Evolutionary conservation across 1,140 invertebrate species (phyloP), one percentile per base, ranked within the genome.

Genomic region (Trigoniulus corallinus): DNA sequence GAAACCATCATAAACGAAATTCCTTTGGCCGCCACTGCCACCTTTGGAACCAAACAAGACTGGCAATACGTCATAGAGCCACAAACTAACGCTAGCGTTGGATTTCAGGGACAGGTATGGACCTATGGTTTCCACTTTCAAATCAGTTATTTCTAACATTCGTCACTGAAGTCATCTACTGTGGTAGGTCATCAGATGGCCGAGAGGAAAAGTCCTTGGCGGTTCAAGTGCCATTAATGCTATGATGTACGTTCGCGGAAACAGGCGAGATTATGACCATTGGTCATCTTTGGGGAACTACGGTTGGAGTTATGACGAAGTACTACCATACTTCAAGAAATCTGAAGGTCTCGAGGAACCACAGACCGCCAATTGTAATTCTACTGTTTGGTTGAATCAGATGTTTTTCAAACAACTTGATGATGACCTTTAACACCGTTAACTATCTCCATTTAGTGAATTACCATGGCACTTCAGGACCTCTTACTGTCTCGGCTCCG

Each of bases 211-310:
- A 53, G 60, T 60, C 10, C 48, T 71, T 49, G 76, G 75, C n/a
- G 93, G 93, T 13, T 85, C 85, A 25, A 91, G 86, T 43, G 88
- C 92, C 0, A 73, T 97, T 1, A 97, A 97, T 65, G 85, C 83
- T 0, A 87, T 96, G 91, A 74, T 93, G 0, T 95, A 95, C 63
- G 79, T 95, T 3, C 70, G 92, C 51, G 92, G 92, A 0, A 92
- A 95, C 68, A 75, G 78, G 51, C 70, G 78, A 2, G 91, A 96
- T 63, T 97, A 78, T 59, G 85, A 96, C 63, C 74, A 84, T 47
- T 97, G 92, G 92, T 82, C 82, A 34, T 70, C 72, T 0, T 75
- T 87, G 39, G 91, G 92, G 0, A 93, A 93, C 59, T 68, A 73
- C 0, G 86, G 86, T 0, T 97, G 92, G 92, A 77, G 81, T 1